Evolutionary conservation across 2,888 invertebrate species (phyloP).

Genomic region (Hyposoter didymator): DNA sequence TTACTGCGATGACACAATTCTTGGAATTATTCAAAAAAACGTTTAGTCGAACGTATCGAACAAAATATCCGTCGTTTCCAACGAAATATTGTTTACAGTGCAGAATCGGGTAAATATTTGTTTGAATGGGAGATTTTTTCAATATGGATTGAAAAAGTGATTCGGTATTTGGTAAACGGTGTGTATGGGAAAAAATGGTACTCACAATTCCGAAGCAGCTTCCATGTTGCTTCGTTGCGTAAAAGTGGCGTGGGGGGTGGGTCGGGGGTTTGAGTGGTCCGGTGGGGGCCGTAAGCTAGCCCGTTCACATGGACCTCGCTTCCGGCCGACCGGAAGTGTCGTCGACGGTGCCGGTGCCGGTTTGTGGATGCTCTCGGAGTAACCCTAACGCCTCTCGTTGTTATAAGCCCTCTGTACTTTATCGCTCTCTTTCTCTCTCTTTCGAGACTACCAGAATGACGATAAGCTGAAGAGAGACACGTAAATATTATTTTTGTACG

Average conservation of each 20-base stretch:
- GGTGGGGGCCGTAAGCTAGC: slow-evolving; percentile 69
- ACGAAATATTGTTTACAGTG: too few species aligned
- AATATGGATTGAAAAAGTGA: not conserved
- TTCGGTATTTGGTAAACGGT: not conserved
- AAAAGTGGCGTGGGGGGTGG: slow-evolving; percentile 63
- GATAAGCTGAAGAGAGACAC: slow-evolving; percentile 31
- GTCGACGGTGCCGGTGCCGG: slow-evolving; percentile 73
- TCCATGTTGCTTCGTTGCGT: slow-evolving; percentile 76
- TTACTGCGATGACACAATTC: too few species aligned
- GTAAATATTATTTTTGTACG: slow-evolving; percentile 20
- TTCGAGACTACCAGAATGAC: slow-evolving; percentile 15
- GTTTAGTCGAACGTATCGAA: too few species aligned
- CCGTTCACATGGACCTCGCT: slow-evolving; percentile 80
- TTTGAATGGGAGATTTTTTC: not conserved
- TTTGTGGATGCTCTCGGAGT: slow-evolving; percentile 65
- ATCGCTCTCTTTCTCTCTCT: slow-evolving; percentile 27
- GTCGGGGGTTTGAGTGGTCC: slow-evolving; percentile 60
- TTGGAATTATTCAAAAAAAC: too few species aligned
- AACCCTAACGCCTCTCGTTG: slow-evolving; percentile 63
- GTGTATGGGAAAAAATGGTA: slow-evolving; percentile 66
- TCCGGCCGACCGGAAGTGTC: slow-evolving; percentile 85
- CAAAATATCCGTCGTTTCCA: too few species aligned
- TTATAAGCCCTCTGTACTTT: slow-evolving; percentile 52
- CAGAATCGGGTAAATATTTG: not conserved
- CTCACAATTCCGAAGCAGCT: slow-evolving; percentile 82